Evolutionary conservation across 2,888 invertebrate species (phyloP).

Genomic region (Ophraella communa): DNA sequence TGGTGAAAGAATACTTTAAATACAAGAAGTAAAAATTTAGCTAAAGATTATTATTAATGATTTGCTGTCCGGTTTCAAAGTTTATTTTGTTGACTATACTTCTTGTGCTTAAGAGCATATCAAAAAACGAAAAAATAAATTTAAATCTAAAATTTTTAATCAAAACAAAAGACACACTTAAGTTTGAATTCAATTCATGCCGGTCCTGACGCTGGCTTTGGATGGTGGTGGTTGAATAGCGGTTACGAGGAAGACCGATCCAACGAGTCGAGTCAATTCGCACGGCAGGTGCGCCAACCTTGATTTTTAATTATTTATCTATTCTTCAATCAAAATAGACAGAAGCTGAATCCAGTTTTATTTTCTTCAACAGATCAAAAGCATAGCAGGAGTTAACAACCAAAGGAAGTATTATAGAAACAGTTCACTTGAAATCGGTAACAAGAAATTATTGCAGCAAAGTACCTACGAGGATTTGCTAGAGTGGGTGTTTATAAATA

Average conservation of each 20-base stretch:
- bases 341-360: conserved; percentile 41
- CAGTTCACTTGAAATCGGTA: background rate
- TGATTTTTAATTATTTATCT: conserved; percentile 44
- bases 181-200: background rate
- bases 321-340: conserved; percentile 42
- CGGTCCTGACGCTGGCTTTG: conserved; percentile 8
- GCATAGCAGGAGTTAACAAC: conserved; percentile 2
- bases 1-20: too few relatives aligned
- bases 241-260: conserved; percentile 26
- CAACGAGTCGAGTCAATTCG: conserved; percentile 31
- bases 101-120: too few relatives aligned
- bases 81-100: too few relatives aligned
- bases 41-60: too few relatives aligned
- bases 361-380: conserved; percentile 25
- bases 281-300: conserved; percentile 44
- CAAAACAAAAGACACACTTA: too few relatives aligned
- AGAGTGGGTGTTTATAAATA: background rate
- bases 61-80: too few relatives aligned
- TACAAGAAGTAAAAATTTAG: too few relatives aligned
- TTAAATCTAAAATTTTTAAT: too few relatives aligned
- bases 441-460: background rate
- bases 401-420: background rate
- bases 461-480: background rate
- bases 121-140: too few relatives aligned
- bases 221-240: conserved; percentile 15